phyloP scores from a whole-genome alignment of 2,888 invertebrate genomes.

The Perithous albicinctus region DNA sequence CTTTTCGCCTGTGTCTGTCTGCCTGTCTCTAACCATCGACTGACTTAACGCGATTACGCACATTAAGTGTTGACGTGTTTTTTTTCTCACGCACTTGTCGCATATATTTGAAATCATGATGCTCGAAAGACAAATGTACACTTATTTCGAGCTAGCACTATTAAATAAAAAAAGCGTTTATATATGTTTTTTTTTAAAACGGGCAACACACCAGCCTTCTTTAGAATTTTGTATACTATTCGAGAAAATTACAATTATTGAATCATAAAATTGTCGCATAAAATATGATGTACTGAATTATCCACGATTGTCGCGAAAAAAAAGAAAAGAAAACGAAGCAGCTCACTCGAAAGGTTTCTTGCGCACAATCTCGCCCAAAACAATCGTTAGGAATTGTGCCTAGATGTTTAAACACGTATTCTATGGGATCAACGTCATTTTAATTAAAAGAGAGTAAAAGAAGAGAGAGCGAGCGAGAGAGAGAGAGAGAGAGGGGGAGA shows the following conservation, averaged over 20 bases:
- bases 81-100: constrained; percentile 22
- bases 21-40: constrained; percentile 72
- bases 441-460: constrained; percentile 67
- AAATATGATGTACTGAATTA: constrained; percentile 4
- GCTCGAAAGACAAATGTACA: background rate
- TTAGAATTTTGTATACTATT: background rate
- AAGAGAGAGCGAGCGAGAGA: too few relatives aligned
- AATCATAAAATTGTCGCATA: constrained; percentile 12
- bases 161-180: background rate
- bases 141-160: background rate
- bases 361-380: constrained; percentile 80
- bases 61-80: constrained; percentile 49
- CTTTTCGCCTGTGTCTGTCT: constrained; percentile 60
- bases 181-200: constrained; percentile 8
- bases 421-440: constrained; percentile 82
- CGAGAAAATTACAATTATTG: too few relatives aligned
- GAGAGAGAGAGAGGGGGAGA: constrained; percentile 49
- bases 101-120: background rate
- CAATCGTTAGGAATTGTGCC: constrained; percentile 83
- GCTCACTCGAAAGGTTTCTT: constrained; percentile 69
- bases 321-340: constrained; percentile 9
- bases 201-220: background rate
- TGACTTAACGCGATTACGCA: constrained; percentile 68
- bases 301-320: constrained; percentile 48
- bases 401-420: constrained; percentile 81